Evolutionary conservation across 1,140 invertebrate species (phyloP).

Genomic region (Drosophila carrolli): DNA sequence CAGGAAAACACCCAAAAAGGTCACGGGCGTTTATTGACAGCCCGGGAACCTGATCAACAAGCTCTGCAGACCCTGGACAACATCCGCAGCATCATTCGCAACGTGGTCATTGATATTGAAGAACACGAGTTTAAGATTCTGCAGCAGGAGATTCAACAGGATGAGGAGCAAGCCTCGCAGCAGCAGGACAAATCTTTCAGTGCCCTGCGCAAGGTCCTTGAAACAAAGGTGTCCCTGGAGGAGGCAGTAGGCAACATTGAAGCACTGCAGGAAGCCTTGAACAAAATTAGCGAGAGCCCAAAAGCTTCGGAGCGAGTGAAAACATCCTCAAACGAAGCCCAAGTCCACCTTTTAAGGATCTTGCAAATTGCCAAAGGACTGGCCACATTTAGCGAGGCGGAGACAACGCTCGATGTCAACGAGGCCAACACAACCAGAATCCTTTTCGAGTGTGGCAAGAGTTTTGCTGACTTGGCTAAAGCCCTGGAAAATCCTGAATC

Average conservation of each 20-base stretch:
- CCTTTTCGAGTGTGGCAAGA: constrained; percentile 63
- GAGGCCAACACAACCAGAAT: constrained; percentile 60
- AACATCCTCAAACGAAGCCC: constrained; percentile 58
- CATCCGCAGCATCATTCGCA: constrained; percentile 69
- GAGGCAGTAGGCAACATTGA: constrained; percentile 65
- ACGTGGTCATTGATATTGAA: constrained; percentile 77
- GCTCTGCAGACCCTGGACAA: constrained; percentile 60
- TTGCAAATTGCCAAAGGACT: constrained; percentile 64
- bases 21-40: constrained; percentile 56
- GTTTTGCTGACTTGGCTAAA: constrained; percentile 64
- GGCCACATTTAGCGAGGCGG: constrained; percentile 61
- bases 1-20: constrained; percentile 70
- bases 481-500: constrained; percentile 36
- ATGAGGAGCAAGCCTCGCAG: constrained; percentile 63
- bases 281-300: constrained; percentile 50
- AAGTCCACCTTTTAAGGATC: constrained; percentile 53
- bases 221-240: constrained; percentile 70
- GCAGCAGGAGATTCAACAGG: constrained; percentile 73
- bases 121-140: constrained; percentile 76
- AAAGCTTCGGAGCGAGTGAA: constrained; percentile 27
- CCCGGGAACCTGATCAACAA: constrained; percentile 55
- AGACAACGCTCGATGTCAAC: constrained; percentile 51
- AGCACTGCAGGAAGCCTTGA: constrained; percentile 56
- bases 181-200: constrained; percentile 75
- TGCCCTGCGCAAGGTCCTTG: constrained; percentile 65